These are phyloP conservation scores for Drosophila nigromelanica DNA, from an alignment of 1,140 invertebrate species.

Conservation along the genomic window DNA sequence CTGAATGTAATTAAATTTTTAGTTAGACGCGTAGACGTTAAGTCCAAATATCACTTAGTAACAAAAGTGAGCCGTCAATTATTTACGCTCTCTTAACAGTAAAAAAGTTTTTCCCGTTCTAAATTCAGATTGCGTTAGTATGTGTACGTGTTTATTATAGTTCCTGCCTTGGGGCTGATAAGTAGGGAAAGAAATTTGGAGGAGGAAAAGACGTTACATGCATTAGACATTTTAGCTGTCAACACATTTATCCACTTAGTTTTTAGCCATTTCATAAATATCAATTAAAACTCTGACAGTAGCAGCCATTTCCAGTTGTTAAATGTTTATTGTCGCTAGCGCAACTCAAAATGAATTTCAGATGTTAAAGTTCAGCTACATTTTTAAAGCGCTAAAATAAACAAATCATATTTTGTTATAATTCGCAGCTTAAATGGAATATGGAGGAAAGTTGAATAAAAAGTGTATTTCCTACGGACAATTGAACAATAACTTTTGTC, in stretches of 20 bases:
- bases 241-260: conserved; percentile 14
- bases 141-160: neutral
- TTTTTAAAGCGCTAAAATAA: no score
- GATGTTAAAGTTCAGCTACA: no score
- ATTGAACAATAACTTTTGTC: neutral
- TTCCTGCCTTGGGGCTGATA: conserved; percentile 1
- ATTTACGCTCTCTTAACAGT: neutral
- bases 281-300: conserved; percentile 1
- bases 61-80: neutral
- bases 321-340: no score
- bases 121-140: neutral
- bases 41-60: neutral
- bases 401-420: no score
- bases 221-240: neutral
- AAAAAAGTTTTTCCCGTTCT: neutral
- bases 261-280: neutral
- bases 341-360: no score
- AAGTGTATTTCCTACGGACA: neutral
- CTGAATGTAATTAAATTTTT: conserved; percentile 8
- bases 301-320: neutral
- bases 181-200: neutral
- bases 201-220: neutral
- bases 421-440: neutral
- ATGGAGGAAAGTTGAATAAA: no score
- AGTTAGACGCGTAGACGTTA: neutral